Evolutionary conservation across 2,888 invertebrate species (phyloP).

Genomic region (Nemoura dubitans): DNA sequence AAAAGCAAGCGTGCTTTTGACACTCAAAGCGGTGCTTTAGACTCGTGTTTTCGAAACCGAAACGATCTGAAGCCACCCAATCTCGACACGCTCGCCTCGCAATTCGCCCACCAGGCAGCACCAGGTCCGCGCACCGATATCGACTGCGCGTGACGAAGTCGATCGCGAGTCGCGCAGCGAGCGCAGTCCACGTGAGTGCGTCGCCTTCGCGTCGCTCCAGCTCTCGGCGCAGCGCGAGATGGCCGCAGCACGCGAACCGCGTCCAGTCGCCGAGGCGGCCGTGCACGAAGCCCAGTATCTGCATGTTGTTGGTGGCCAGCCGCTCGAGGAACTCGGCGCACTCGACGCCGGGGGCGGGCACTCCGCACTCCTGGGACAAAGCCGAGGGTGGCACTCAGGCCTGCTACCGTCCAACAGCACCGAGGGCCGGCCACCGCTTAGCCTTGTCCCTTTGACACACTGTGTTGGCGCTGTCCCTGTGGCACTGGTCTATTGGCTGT

Average conservation of each 20-base stretch:
- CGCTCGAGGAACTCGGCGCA: conserved; percentile 63
- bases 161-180: conserved; percentile 65
- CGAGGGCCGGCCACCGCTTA: too few relatives aligned
- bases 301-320: conserved; percentile 69
- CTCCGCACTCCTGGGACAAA: neutral
- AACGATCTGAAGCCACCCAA: too few relatives aligned
- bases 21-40: too few relatives aligned
- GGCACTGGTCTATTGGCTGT: too few relatives aligned
- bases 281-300: conserved; percentile 70
- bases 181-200: conserved; percentile 67
- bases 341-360: conserved; percentile 22
- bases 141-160: conserved; percentile 60
- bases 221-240: conserved; percentile 66
- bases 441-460: too few relatives aligned
- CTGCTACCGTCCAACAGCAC: too few relatives aligned
- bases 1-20: too few relatives aligned
- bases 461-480: too few relatives aligned
- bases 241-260: conserved; percentile 66
- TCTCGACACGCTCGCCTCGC: too few relatives aligned
- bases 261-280: conserved; percentile 65
- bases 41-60: too few relatives aligned
- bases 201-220: conserved; percentile 67
- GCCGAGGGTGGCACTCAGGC: too few relatives aligned
- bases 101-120: too few relatives aligned
- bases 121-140: conserved; percentile 51